A percentile compares a stretch with the other conserved stretches of the same genome.
phyloP scores from a whole-genome alignment of 2,797 vertebrate genomes.

The Euphonia xanthogaster region DNA sequence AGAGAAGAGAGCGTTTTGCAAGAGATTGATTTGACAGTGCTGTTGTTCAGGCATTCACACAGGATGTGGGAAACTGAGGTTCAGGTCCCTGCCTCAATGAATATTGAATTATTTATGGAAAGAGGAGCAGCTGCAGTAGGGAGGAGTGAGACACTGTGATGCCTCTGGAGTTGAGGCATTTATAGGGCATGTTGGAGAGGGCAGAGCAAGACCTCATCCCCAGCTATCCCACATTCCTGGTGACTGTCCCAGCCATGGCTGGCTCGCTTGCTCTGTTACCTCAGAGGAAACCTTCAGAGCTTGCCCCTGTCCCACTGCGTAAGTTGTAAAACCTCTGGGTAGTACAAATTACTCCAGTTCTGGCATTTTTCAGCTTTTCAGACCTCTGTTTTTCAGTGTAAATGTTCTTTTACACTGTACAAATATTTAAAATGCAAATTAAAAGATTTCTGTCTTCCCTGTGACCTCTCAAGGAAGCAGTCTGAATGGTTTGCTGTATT shows the following conservation, averaged over 20 bases:
- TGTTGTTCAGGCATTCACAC: not conserved
- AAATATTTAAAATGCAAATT: not conserved
- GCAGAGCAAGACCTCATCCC: not conserved
- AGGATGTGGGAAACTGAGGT: conserved; percentile 60
- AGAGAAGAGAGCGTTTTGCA: not conserved
- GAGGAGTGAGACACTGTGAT: not conserved
- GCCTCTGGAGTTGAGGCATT: not conserved
- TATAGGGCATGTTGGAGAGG: not conserved
- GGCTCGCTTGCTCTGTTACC: not conserved
- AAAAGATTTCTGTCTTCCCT: not conserved
- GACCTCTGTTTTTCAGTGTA: not conserved
- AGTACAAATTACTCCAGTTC: not conserved
- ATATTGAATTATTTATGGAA: conserved; percentile 41
- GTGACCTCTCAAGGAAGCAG: not conserved
- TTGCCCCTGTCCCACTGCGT: not conserved
- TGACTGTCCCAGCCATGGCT: not conserved
- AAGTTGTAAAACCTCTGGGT: not conserved
- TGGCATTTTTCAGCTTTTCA: not conserved
- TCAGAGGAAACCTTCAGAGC: not conserved
- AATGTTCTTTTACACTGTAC: not conserved
- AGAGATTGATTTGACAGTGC: conserved; percentile 28
- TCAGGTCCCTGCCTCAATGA: not conserved
- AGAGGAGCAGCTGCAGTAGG: not conserved
- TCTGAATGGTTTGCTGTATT: not conserved
- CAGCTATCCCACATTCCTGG: not conserved